phyloP scores from a whole-genome alignment of 2,797 vertebrate species.

The Ciconia nigra region DNA sequence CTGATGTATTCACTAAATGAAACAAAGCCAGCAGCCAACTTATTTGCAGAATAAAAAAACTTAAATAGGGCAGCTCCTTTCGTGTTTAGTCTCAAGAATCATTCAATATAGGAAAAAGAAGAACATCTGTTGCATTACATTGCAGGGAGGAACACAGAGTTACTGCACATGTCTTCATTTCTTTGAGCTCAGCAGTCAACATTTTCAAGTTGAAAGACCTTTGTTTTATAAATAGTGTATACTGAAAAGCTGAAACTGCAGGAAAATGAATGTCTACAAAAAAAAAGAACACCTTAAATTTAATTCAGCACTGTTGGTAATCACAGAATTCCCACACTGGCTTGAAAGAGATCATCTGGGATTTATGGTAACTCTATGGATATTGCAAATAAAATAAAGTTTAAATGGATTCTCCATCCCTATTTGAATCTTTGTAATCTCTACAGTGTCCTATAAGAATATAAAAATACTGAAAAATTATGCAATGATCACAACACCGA shows the following conservation, averaged over 20 bases:
- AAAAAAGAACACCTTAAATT: neutral
- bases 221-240: neutral
- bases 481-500: fast-evolving
- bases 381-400: neutral
- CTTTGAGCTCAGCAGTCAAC: neutral
- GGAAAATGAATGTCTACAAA: neutral
- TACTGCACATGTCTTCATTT: neutral
- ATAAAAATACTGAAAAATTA: neutral
- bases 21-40: neutral
- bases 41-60: neutral
- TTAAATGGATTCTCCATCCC: neutral
- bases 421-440: neutral
- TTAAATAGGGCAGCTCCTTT: neutral
- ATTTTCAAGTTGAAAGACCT: neutral
- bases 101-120: neutral
- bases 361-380: neutral
- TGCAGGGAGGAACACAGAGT: neutral
- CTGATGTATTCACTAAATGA: neutral
- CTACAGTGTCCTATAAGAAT: neutral
- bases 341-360: neutral
- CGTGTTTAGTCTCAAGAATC: neutral
- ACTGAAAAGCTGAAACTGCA: neutral
- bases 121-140: neutral
- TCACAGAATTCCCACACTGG: neutral
- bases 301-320: neutral